Evolutionary conservation across 2,113 vertebrate species (phyloP).

Genomic region (Apteryx owenii): DNA sequence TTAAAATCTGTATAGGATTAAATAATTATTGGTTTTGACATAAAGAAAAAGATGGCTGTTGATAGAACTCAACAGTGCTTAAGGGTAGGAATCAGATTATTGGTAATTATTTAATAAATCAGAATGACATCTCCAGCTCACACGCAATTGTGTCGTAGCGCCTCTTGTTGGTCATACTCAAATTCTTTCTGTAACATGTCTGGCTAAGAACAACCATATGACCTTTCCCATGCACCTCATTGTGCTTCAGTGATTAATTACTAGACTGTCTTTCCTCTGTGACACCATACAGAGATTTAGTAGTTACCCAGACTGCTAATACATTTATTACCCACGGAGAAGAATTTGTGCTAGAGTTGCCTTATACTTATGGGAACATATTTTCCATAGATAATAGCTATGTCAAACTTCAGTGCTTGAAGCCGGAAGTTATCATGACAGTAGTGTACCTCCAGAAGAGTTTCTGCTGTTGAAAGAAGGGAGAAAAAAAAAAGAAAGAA

Average conservation of each 20-base stretch:
- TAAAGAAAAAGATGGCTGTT: neutral
- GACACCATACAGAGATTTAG: neutral
- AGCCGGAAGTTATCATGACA: neutral
- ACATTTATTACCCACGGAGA: neutral
- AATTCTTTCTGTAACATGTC: neutral
- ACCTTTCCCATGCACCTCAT: neutral
- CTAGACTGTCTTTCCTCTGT: neutral
- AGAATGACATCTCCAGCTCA: neutral
- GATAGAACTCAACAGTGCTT: constrained; percentile 37
- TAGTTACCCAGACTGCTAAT: neutral
- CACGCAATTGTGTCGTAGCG: neutral
- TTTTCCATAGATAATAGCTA: neutral
- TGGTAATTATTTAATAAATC: constrained; percentile 24
- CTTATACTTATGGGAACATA: neutral
- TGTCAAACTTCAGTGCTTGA: neutral
- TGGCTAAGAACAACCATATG: neutral
- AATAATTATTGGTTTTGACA: constrained; percentile 21
- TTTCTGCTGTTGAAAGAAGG: neutral
- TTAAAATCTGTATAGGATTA: neutral
- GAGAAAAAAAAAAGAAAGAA: neutral
- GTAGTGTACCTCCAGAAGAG: neutral
- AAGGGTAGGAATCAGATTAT: constrained; percentile 21
- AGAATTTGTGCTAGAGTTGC: neutral
- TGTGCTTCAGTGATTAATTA: neutral
- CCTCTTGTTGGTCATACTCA: neutral